Base-by-base conservation (phyloP, 35 echinoderm and acorn worm species). In the Holothuria glaberrima region DNA sequence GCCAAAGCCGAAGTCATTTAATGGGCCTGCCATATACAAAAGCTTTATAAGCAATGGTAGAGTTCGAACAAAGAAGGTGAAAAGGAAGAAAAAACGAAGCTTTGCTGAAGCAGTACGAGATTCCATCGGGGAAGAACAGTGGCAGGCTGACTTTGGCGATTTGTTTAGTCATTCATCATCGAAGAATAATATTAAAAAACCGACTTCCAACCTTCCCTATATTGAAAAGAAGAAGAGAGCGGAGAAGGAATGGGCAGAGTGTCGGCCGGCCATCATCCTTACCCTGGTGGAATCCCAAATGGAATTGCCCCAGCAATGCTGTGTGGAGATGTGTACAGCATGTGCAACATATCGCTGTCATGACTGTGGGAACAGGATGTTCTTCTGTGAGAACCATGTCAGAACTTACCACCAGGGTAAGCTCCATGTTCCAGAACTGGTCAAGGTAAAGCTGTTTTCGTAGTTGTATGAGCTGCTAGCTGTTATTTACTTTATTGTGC, bases 361-460 rank as follows among this genome's bases (percentile, higher is more conserved):
- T 16, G 71, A 75, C 35, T 75, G 28, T 75, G 71, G 71, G 28
- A 30, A 28, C 25, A 31, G 6, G 34, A 31, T 21, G 6, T 74
- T 31, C 17, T 74, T 3, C n/a, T 74, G 31, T 30, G 25, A 74
- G 34, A 6, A 34, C 18, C 71, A 74, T 74, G 71, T 74, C 34
- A 36, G 25, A 17, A 24, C 71, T 5, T 74, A 36, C n/a, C n/a
- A 74, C 34, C 71, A 74, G 31, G 71, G 31, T 4, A 74, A 74
- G 71, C 25, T 74, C 26, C 71, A 74, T 74, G 34, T 74, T 18
- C 71, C 71, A 9, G 71, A 74, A 74, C 71, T 74, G 6, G 25
- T 28, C 2, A 74, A 74, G 71, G 71, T 74, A 74, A 41, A 65
- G 13, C 62, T 65, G 28, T 21, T 65, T 65, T 65, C 9, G 17